phyloP scores from a whole-genome alignment of 2,888 invertebrate species.

The Sipha maydis region DNA sequence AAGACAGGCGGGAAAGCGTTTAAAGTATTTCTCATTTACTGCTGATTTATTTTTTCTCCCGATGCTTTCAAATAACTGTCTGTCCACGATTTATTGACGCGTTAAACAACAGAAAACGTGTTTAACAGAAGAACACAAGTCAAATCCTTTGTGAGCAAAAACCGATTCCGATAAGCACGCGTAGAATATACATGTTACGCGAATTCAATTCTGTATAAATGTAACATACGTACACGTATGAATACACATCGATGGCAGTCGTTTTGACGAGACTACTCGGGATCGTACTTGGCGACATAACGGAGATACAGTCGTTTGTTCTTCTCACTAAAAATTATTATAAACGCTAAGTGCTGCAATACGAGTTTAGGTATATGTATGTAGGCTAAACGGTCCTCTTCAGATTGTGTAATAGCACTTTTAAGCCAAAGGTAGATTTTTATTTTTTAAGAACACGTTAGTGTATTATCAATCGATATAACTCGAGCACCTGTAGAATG shows the following conservation, averaged over 20 bases:
- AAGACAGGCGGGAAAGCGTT: not conserved
- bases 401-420: no score
- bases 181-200: not conserved
- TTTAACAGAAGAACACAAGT: not conserved
- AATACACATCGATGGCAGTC: not conserved
- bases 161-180: not conserved
- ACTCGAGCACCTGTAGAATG: not conserved
- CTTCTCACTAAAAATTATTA: not conserved
- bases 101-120: constrained; percentile 9
- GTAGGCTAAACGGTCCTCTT: no score
- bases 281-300: not conserved
- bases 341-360: no score
- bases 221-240: not conserved
- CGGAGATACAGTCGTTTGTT: not conserved
- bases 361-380: no score
- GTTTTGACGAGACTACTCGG: not conserved
- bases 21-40: constrained; percentile 1
- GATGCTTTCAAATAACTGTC: constrained; percentile 42
- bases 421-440: no score
- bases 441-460: no score
- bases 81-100: constrained; percentile 12
- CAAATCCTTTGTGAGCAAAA: not conserved
- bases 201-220: not conserved
- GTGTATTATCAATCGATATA: not conserved
- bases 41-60: not conserved